phyloP scores from a whole-genome alignment of 2,797 vertebrate species.

The Oreochromis mossambicus region DNA sequence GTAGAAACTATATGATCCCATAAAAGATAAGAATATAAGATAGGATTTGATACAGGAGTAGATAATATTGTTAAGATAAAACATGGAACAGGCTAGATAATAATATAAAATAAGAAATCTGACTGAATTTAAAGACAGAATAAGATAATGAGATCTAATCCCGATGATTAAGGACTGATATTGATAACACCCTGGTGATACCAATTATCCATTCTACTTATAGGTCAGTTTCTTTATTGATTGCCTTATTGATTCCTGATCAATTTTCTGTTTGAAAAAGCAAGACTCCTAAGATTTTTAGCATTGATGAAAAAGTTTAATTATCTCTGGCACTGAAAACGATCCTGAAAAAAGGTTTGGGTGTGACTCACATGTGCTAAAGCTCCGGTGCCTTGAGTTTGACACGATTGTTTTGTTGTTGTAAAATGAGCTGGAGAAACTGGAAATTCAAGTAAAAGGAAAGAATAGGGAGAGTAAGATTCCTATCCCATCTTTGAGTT shows the following conservation, averaged over 20 bases:
- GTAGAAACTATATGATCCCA: neutral
- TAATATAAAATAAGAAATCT: neutral
- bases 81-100: neutral
- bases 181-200: neutral
- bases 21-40: neutral
- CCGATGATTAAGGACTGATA: neutral
- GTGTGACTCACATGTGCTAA: neutral
- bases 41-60: neutral
- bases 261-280: neutral
- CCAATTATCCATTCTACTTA: neutral
- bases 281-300: neutral
- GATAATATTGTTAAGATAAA: neutral
- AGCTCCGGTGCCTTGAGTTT: neutral
- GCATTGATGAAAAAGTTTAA: neutral
- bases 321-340: neutral
- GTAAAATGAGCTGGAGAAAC: neutral
- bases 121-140: neutral
- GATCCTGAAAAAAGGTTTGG: neutral
- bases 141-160: neutral
- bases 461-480: fast-evolving
- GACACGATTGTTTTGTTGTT: neutral
- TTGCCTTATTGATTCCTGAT: neutral
- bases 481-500: too few relatives aligned
- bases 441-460: neutral
- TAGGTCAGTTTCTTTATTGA: neutral